These are phyloP conservation scores for Steinernema khuongi DNA, from an alignment of 1,140 invertebrate genomes.

Conservation along the genomic window DNA sequence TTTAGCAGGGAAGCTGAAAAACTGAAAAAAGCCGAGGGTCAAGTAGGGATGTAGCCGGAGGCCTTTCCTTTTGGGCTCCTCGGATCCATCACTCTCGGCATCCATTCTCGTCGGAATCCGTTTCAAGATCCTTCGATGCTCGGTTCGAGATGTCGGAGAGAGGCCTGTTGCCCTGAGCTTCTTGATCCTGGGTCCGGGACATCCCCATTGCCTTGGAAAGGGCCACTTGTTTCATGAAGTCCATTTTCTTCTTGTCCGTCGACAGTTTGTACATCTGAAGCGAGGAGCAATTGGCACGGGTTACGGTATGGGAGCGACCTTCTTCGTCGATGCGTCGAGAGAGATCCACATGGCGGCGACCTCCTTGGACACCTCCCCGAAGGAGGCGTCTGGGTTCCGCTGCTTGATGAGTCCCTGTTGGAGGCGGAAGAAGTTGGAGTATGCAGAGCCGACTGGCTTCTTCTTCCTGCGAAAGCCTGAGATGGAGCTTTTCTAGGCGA, in stretches of 20 bases:
- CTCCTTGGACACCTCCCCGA: conserved; percentile 27
- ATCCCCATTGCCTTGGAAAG: neutral
- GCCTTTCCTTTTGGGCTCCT: too few species aligned
- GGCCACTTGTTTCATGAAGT: conserved; percentile 9
- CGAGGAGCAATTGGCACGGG: neutral
- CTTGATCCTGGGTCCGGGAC: too few species aligned
- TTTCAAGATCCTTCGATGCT: neutral
- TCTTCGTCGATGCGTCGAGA: neutral
- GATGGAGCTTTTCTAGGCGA: too few species aligned
- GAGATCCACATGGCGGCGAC: conserved; percentile 26
- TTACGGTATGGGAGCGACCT: neutral
- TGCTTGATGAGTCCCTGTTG: conserved; percentile 9
- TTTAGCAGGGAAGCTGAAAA: too few species aligned
- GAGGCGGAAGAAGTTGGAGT: conserved; percentile 26
- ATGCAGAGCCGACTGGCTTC: conserved; percentile 6
- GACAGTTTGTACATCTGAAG: neutral
- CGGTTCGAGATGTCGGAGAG: neutral
- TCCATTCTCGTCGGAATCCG: too few species aligned
- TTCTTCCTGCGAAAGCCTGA: conserved; percentile 5
- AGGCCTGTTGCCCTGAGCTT: neutral
- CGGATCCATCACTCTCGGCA: too few species aligned
- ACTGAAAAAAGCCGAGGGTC: too few species aligned
- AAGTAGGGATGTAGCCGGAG: too few species aligned
- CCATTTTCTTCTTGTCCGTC: neutral
- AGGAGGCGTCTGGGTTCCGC: conserved; percentile 20